Conservation (phyloP, 2,797 vertebrate species). For the Eptatretus atami region DNA sequence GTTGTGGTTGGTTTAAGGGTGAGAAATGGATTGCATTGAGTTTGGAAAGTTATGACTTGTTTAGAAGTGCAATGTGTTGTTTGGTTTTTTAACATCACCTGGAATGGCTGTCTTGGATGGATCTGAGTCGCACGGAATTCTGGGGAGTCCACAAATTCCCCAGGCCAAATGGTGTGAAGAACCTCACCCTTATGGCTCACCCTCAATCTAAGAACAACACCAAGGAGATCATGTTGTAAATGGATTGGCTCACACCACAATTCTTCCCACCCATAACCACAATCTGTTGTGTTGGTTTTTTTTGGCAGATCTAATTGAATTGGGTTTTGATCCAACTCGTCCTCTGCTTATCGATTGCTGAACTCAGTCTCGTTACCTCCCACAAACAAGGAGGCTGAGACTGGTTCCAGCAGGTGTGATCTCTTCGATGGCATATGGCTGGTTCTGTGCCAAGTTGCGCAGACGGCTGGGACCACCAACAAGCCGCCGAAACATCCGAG, state of each 20-base stretch:
- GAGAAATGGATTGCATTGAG: no score
- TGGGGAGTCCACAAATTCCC: slow-evolving; percentile 86
- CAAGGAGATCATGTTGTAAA: background rate
- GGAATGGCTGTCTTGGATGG: slow-evolving; percentile 75
- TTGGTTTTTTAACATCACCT: slow-evolving; percentile 22
- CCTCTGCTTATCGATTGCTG: no score
- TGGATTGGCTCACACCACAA: no score
- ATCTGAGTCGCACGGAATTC: slow-evolving; percentile 86
- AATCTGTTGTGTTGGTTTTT: no score
- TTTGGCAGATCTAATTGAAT: no score
- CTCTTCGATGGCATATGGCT: slow-evolving; percentile 64
- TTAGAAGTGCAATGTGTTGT: no score
- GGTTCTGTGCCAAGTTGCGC: slow-evolving; percentile 30
- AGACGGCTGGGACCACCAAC: no score
- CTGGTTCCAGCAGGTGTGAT: slow-evolving; percentile 85
- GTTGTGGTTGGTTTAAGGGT: no score
- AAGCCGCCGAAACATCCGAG: no score
- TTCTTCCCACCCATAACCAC: no score
- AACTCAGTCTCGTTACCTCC: slow-evolving; percentile 25
- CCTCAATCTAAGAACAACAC: slow-evolving; percentile 38
- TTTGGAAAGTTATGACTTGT: no score
- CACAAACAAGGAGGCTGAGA: slow-evolving; percentile 76
- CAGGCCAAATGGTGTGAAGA: slow-evolving; percentile 90
- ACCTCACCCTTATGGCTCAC: slow-evolving; percentile 91
- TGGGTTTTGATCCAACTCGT: no score